These are phyloP conservation scores for Suillia variegata DNA, from an alignment of 2,888 invertebrate genomes.

Conservation along the genomic window DNA sequence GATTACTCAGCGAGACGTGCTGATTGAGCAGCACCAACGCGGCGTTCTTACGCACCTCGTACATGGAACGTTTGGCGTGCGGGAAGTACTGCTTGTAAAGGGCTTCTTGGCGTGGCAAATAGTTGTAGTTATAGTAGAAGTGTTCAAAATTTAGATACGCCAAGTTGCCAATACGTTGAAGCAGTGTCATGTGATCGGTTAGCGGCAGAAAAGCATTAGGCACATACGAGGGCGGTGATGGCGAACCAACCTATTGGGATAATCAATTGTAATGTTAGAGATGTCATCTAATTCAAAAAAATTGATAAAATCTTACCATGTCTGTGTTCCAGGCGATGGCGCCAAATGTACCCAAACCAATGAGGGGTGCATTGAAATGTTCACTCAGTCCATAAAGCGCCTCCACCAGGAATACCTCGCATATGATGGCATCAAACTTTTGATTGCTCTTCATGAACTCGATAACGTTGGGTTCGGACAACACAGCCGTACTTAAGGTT, in stretches of 20 bases:
- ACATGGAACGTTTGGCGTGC: constrained; percentile 40
- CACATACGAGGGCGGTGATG: constrained; percentile 56
- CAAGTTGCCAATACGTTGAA: constrained; percentile 54
- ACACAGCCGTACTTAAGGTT: constrained; percentile 34
- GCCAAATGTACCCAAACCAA: constrained; percentile 41
- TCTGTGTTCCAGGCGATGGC: constrained; percentile 42
- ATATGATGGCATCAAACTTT: constrained; percentile 52
- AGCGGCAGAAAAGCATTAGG: constrained; percentile 47
- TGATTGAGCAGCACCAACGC: constrained; percentile 55
- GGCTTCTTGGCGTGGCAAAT: constrained; percentile 49
- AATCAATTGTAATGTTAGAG: too few relatives aligned
- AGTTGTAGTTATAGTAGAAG: constrained; percentile 37
- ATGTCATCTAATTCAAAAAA: too few relatives aligned
- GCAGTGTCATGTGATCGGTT: constrained; percentile 55
- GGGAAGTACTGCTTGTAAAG: constrained; percentile 50
- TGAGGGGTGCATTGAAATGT: constrained; percentile 42
- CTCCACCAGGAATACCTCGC: constrained; percentile 53
- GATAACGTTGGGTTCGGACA: constrained; percentile 39
- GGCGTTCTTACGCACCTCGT: constrained; percentile 44
- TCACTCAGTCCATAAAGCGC: constrained; percentile 48
- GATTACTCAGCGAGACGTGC: constrained; percentile 53
- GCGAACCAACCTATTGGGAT: constrained; percentile 40
- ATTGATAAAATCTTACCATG: constrained; percentile 25
- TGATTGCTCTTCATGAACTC: constrained; percentile 45
- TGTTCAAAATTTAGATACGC: constrained; percentile 40